A percentile compares a stretch with the other conserved stretches of the same genome.
These are phyloP conservation scores for Neotoma lepida DNA, from an alignment of 2,113 vertebrate genomes.

Conservation along the genomic window DNA sequence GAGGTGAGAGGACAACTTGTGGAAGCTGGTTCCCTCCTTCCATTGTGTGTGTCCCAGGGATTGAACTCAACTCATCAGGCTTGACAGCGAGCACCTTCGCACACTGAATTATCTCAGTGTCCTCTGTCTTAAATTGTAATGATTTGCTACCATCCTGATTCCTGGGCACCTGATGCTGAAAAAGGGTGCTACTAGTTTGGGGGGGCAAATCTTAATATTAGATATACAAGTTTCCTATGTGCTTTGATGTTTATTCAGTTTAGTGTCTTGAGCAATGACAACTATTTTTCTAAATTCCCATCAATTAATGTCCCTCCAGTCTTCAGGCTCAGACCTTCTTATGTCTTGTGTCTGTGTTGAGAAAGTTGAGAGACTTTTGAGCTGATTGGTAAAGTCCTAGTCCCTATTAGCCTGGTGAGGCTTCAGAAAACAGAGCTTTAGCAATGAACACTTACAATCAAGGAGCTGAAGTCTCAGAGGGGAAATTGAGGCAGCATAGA, in stretches of 20 bases:
- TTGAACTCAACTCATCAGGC: not conserved
- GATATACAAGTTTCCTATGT: not conserved
- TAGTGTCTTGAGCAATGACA: not conserved
- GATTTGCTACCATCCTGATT: not conserved
- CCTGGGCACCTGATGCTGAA: not conserved
- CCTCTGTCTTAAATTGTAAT: not conserved
- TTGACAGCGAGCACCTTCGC: not conserved
- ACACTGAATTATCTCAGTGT: not conserved
- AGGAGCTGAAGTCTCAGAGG: not conserved
- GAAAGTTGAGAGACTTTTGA: not conserved
- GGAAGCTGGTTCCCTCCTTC: not conserved
- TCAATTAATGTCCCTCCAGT: not conserved
- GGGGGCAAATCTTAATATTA: not conserved
- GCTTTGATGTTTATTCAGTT: not conserved
- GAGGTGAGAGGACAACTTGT: not conserved
- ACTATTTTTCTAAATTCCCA: not conserved
- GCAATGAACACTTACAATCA: not conserved
- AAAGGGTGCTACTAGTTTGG: not conserved
- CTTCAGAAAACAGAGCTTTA: not conserved
- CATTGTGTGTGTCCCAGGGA: not conserved
- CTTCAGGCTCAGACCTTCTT: not conserved
- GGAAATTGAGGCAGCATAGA: not conserved
- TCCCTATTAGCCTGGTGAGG: not conserved
- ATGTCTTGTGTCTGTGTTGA: not conserved
- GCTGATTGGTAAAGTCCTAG: not conserved